These are phyloP conservation scores for Anarrhichthys ocellatus DNA, from an alignment of 2,113 vertebrate genomes.

Conservation along the genomic window DNA sequence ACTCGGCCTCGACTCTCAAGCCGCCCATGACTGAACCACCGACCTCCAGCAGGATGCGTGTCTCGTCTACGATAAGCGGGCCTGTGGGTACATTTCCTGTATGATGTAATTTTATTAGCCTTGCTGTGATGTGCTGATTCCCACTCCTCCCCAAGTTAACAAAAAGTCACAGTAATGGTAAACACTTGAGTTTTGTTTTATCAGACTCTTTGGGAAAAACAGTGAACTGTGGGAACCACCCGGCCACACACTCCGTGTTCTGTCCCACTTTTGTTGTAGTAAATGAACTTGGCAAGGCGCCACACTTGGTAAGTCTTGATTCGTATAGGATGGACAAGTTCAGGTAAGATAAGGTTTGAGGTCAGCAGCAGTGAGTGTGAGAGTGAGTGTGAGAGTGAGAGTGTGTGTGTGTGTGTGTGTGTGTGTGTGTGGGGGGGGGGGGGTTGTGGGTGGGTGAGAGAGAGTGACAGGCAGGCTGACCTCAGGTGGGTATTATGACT, in stretches of 20 bases:
- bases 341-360: constrained; percentile 80
- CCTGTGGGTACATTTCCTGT: constrained; percentile 69
- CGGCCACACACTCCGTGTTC: background rate
- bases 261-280: constrained; percentile 58
- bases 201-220: constrained; percentile 16
- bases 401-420: background rate
- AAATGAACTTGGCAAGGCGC: constrained; percentile 52
- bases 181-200: constrained; percentile 40
- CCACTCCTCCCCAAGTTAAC: constrained; percentile 17
- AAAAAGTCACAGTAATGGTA: constrained; percentile 22
- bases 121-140: constrained; percentile 67
- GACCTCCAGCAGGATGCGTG: constrained; percentile 21
- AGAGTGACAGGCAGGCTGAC: constrained; percentile 49
- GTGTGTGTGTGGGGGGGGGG: too few relatives aligned
- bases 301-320: constrained; percentile 62
- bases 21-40: constrained; percentile 51
- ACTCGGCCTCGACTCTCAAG: constrained; percentile 44
- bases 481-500: constrained; percentile 74
- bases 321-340: constrained; percentile 76
- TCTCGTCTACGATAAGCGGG: background rate
- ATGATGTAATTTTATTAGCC: constrained; percentile 69
- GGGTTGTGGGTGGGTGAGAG: background rate
- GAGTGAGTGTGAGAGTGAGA: background rate
- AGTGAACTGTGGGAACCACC: constrained; percentile 5
- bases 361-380: constrained; percentile 35